These are phyloP conservation scores for Holothuria leucospilota DNA, from an alignment of 53 echinoderm and acorn worm species.

Conservation along the genomic window DNA sequence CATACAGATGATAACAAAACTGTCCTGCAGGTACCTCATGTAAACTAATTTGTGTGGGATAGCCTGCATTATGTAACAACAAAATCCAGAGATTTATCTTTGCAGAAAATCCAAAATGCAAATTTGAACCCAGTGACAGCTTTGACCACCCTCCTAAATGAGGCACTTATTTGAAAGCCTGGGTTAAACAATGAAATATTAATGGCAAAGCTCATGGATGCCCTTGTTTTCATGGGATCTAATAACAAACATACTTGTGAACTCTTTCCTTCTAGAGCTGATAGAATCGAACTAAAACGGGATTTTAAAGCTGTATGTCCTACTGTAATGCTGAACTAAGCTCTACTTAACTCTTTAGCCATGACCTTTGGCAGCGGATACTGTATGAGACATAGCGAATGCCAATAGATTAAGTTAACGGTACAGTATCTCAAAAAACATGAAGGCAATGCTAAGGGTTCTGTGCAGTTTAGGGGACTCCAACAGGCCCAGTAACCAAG, in stretches of 20 bases:
- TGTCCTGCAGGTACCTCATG: neutral
- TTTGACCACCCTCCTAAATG: neutral
- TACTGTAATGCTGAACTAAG: neutral
- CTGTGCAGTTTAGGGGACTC: neutral
- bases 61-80: neutral
- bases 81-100: neutral
- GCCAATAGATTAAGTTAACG: neutral
- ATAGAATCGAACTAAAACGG: slow-evolving; percentile 17
- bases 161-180: neutral
- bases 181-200: neutral
- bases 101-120: neutral
- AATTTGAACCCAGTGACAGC: neutral
- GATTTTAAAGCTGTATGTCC: slow-evolving; percentile 22
- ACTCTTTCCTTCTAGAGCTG: neutral
- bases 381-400: neutral
- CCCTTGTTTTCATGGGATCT: slow-evolving; percentile 3
- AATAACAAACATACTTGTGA: slow-evolving; percentile 9
- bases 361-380: neutral
- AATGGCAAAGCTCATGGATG: neutral
- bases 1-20: neutral
- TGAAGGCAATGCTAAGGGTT: neutral
- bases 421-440: neutral
- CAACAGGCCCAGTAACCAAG: neutral
- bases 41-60: neutral
- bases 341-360: neutral